phyloP scores from a whole-genome alignment of 2,113 vertebrate species.

The Grammomys dolichurus region DNA sequence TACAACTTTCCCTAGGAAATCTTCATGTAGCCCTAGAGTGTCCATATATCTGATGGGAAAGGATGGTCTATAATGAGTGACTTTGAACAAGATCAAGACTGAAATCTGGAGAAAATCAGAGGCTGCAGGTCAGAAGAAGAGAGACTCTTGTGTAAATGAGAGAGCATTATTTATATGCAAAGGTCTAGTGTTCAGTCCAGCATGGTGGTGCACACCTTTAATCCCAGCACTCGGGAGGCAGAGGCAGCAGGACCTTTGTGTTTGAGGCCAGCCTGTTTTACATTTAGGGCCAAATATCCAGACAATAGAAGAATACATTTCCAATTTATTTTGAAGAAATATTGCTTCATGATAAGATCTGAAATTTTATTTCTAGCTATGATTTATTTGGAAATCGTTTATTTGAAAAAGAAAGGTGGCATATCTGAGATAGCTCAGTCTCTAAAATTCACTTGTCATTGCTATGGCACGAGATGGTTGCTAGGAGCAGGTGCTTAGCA shows the following conservation, averaged over 20 bases:
- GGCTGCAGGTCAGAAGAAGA: not conserved
- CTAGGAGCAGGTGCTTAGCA: constrained; percentile 7
- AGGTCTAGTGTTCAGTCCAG: constrained; percentile 1
- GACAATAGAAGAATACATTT: constrained; percentile 21
- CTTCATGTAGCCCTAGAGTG: constrained; percentile 16
- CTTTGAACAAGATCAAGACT: constrained; percentile 36
- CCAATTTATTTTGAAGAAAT: constrained; percentile 60
- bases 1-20: not conserved
- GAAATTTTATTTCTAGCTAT: constrained; percentile 43
- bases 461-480: not conserved
- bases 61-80: not conserved
- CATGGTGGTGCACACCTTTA: not conserved
- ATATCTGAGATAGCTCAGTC: not conserved
- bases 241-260: not conserved
- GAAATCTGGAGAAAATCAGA: constrained; percentile 50
- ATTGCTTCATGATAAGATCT: constrained; percentile 37
- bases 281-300: constrained; percentile 21
- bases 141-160: constrained; percentile 33
- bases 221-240: not conserved
- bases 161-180: not conserved
- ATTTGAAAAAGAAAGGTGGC: not conserved
- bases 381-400: constrained; percentile 58
- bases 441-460: constrained; percentile 48
- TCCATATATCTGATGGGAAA: not conserved
- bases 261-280: constrained; percentile 1